phyloP scores from a whole-genome alignment of 2,888 invertebrate species.

The Hoplodrina blanda region DNA sequence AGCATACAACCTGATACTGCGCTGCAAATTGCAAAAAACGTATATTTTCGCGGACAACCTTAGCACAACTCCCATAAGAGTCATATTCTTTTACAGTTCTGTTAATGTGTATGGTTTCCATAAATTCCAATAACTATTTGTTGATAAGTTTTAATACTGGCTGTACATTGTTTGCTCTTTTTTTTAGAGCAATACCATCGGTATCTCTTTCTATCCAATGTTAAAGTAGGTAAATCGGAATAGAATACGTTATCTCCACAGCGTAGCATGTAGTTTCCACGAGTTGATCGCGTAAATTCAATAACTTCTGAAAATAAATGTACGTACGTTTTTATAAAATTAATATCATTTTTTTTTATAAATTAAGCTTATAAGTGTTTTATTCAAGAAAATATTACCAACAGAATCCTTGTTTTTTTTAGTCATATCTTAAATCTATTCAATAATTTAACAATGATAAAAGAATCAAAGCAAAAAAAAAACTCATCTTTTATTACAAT shows the following conservation, averaged over 20 bases:
- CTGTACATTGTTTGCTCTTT: conserved; percentile 65
- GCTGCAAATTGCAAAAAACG: no score
- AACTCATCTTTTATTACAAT: background rate
- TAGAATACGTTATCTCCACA: conserved; percentile 68
- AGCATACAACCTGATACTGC: no score
- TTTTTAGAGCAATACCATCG: conserved; percentile 75
- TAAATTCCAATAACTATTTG: conserved; percentile 57
- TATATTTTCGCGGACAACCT: no score
- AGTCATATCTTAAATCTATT: no score
- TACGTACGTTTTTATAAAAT: background rate
- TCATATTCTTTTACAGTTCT: background rate
- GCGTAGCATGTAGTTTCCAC: conserved; percentile 62
- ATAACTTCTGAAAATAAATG: conserved; percentile 25
- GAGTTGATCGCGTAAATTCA: conserved; percentile 36
- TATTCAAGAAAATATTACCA: no score
- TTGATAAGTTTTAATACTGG: conserved; percentile 62
- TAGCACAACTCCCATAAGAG: no score
- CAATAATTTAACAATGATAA: background rate
- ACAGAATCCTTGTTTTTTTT: no score
- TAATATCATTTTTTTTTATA: no score
- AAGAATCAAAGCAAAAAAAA: conserved; percentile 8
- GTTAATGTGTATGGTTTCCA: conserved; percentile 65
- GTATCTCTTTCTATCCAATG: conserved; percentile 38
- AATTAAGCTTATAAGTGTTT: no score
- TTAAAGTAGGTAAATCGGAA: conserved; percentile 64